phyloP scores from a whole-genome alignment of 1,140 invertebrate species.

The Tetraneura akinire region DNA sequence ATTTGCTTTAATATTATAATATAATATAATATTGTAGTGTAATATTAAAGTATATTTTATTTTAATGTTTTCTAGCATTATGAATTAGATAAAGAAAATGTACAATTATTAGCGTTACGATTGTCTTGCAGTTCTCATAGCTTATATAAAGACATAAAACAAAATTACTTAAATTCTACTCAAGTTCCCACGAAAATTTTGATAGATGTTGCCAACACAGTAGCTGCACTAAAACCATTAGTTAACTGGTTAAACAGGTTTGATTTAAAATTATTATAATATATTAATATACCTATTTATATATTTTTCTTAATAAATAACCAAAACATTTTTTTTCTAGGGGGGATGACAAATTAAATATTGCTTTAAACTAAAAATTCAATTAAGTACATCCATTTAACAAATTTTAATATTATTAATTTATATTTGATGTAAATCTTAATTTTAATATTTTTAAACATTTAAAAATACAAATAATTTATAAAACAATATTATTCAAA shows the following conservation, averaged over 20 bases:
- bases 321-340: too few species aligned
- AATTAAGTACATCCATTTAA: too few species aligned
- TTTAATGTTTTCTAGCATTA: conserved; percentile 71
- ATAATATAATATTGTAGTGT: background rate
- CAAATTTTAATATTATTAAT: too few species aligned
- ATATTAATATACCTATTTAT: too few species aligned
- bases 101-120: conserved; percentile 82
- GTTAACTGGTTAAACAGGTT: conserved; percentile 84
- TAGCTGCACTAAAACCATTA: conserved; percentile 80
- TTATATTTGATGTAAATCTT: too few species aligned
- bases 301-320: too few species aligned
- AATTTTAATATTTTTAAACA: too few species aligned
- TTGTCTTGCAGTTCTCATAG: conserved; percentile 81
- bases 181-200: conserved; percentile 76
- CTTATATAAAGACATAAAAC: conserved; percentile 70
- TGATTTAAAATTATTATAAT: conserved; percentile 48
- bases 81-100: conserved; percentile 85
- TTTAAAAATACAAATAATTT: too few species aligned
- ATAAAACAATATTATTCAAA: too few species aligned
- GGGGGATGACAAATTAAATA: too few species aligned
- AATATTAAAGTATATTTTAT: conserved; percentile 50
- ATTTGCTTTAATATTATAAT: too few species aligned
- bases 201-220: conserved; percentile 79
- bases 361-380: too few species aligned
- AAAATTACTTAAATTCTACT: conserved; percentile 63